Percentiles rank a stretch among this genome's conserved stretches.
Evolutionary conservation across 2,888 invertebrate species (phyloP).

Genomic region (Andrena bicolor): DNA sequence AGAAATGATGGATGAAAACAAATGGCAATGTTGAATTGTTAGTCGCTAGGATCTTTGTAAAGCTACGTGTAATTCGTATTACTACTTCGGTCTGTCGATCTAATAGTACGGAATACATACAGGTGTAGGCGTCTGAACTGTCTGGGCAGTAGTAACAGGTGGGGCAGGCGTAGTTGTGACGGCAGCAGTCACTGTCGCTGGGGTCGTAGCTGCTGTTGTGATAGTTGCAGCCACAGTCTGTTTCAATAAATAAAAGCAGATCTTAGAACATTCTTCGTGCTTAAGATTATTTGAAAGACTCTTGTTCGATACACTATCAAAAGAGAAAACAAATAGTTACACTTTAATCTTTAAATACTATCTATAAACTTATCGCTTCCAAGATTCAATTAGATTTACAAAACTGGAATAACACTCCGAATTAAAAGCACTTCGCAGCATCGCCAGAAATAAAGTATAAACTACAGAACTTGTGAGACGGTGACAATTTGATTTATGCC

Average conservation of each 20-base stretch:
- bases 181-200: conserved; percentile 82
- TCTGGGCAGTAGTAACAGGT: conserved; percentile 82
- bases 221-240: conserved; percentile 82
- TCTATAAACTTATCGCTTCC: neutral
- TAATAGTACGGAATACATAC: conserved; percentile 67
- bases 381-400: conserved; percentile 24
- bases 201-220: conserved; percentile 81
- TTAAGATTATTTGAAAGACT: conserved; percentile 11
- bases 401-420: conserved; percentile 35
- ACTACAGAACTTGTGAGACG: conserved; percentile 27
- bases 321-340: conserved; percentile 34
- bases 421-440: conserved; percentile 39
- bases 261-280: neutral
- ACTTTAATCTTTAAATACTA: conserved; percentile 6
- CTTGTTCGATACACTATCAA: conserved; percentile 24
- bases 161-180: conserved; percentile 80
- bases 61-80: neutral
- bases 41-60: neutral
- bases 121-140: conserved; percentile 79
- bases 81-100: neutral
- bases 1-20: neutral
- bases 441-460: conserved; percentile 44
- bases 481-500: conserved; percentile 35
- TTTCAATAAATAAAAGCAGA: conserved; percentile 36
- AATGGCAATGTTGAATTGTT: neutral